Base-by-base conservation (phyloP, 2,113 vertebrate species). In the Chionis minor region DNA sequence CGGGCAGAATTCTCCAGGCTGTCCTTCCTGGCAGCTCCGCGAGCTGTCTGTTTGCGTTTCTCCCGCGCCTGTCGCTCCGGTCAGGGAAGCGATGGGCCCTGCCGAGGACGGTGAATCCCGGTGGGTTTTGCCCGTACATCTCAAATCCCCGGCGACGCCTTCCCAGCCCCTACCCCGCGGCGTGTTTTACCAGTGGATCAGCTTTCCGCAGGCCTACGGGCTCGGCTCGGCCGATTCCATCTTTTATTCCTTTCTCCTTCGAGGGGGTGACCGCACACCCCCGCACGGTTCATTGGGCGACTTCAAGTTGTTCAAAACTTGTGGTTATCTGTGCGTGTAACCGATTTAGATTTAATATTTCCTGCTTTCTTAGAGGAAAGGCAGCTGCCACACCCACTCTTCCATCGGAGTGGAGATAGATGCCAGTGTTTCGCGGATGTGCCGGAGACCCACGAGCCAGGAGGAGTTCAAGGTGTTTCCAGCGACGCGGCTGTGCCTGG, bases 391-490 rank as follows among this genome's bases (percentile, higher is more conserved):
- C 73, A 4, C 81, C 69, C 93, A 78, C 70, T 8, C 32, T 8
- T 42, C 7, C 0, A 20, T 47, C 1, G 0, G 11, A 59, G 40
- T 2, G 4, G 75, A 51, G 83, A 42, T 84, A 51, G 83, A 42
- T 84, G 55, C 19, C 52, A 0, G 0, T 23, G 15, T 52, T 78
- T 32, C 10, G 5, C 0, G 6, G 74, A 66, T 2, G 0, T 20
- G 35, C 55, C 59, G 0, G 11, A 69, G 62, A 22, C 42, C 62
- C 35, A 19, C 14, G 8, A 13, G 22, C 69, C 67, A 32, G 12
- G 49, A 71, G 38, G 15, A 81, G 33, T 45, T 52, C 17, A 7
- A 6, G 73, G 28, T 35, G 61, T 42, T 74, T 49, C 47, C 45
- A 4, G 17, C 1, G 40, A 32, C 11, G 45, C 2, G 23, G 6